Conservation (phyloP, 1,140 invertebrate species). For the Nylanderia fulva region DNA sequence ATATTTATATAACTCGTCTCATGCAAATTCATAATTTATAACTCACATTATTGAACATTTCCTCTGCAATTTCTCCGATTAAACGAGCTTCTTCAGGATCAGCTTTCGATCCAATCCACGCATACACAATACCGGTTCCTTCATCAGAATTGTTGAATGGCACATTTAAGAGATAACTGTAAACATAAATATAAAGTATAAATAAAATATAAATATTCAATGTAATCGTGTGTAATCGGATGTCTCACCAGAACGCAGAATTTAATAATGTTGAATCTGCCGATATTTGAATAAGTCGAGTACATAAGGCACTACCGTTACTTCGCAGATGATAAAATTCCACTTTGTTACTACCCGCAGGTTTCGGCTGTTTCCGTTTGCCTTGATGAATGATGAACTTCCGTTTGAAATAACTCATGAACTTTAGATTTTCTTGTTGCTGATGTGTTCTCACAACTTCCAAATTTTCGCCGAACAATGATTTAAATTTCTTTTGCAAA, state of each 20-base stretch:
- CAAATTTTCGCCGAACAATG: conserved; percentile 96
- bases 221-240: background rate
- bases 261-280: conserved; percentile 93
- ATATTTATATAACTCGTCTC: background rate
- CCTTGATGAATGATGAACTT: conserved; percentile 98
- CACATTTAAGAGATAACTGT: conserved; percentile 97
- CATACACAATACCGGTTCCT: conserved; percentile 97
- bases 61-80: conserved; percentile 96
- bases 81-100: conserved; percentile 95
- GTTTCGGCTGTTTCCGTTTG: conserved; percentile 90
- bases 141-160: conserved; percentile 95
- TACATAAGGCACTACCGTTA: conserved; percentile 97
- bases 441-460: conserved; percentile 99
- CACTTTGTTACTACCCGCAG: conserved; percentile 88
- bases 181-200: no score
- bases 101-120: conserved; percentile 97
- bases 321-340: conserved; percentile 98
- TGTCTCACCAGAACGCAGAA: conserved; percentile 93
- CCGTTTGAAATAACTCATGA: conserved; percentile 98
- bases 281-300: conserved; percentile 96
- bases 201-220: no score
- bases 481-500: conserved; percentile 99
- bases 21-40: background rate
- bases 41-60: conserved; percentile 95
- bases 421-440: conserved; percentile 99